Evolutionary conservation across 1,140 invertebrate genomes (phyloP), one percentile per base, ranked within the genome.

Genomic region (Drosophila azteca): DNA sequence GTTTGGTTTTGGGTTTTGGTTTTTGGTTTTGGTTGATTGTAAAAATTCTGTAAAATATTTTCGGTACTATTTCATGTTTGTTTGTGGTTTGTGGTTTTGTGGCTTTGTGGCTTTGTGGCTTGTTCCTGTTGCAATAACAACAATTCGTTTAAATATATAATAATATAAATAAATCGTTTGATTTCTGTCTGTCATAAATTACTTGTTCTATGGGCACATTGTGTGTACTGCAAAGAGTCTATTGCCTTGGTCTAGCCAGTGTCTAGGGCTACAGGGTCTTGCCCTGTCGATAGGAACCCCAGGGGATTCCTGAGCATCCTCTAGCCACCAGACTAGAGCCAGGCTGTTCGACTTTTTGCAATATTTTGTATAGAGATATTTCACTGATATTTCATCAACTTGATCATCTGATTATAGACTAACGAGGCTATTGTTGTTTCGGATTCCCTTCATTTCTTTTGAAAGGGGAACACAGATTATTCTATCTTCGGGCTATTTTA

Each of bases 121-220:
- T 44, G 69, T 62, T 59, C 22, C 15, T 77, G 80, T 84, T 83
- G 79, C 74, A 85, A 85, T 61, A 87, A 87, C 83, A 87, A 83
- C 71, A 87, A 53, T 62, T 79, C 50, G 52, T 69, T n/a, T n/a
- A 80, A 78, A 74, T 31, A 39, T 39, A 13, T 39, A 39, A 39
- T 76, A 87, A 83, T 83, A 76, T 88, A 88, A 87, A 88, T 88
- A 87, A 87, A 72, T 88, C 52, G 74, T 87, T 85, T 85, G 59
- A 63, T 82, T 69, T 65, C 26, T 73, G 60, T 79, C 26, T 78
- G 63, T 60, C 46, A 64, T 84, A 84, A 84, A 84, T 72, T 76
- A 80, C 73, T 85, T 79, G 81, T 83, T 87, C 83, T 88, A 88
- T 88, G 83, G 83, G 83, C 83, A 87, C 83, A 88, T 83, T 77